These are phyloP conservation scores for Gymnosoma rotundatum DNA, from an alignment of 2,888 invertebrate species.

Conservation along the genomic window DNA sequence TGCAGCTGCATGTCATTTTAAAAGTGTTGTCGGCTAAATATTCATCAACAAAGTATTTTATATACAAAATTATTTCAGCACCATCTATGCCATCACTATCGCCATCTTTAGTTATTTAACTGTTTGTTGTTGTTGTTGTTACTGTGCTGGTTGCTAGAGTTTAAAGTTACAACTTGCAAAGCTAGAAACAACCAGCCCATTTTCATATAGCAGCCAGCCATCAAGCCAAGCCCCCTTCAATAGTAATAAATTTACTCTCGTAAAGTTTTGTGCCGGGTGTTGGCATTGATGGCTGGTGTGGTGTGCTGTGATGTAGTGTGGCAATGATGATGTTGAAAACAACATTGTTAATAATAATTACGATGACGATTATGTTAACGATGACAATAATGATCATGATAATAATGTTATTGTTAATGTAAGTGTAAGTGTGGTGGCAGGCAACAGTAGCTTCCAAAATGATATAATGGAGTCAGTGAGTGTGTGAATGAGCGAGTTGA, in stretches of 20 bases:
- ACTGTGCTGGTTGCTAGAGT: neutral
- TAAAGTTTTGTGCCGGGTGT: constrained; percentile 63
- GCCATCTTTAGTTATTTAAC: constrained; percentile 67
- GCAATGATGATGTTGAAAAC: constrained; percentile 30
- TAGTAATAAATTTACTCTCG: constrained; percentile 63
- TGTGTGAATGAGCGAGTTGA: neutral
- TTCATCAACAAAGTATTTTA: constrained; percentile 65
- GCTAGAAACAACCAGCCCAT: constrained; percentile 49
- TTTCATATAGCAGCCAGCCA: constrained; percentile 51
- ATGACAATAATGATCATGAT: neutral
- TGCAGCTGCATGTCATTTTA: constrained; percentile 42
- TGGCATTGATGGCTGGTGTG: constrained; percentile 56
- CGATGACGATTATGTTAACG: neutral
- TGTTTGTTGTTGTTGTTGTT: constrained; percentile 23
- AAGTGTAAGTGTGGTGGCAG: constrained; percentile 37
- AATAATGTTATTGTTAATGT: neutral
- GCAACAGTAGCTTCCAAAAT: constrained; percentile 52
- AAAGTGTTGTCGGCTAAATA: constrained; percentile 38
- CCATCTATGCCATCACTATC: constrained; percentile 53
- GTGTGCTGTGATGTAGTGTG: constrained; percentile 15
- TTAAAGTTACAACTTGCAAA: constrained; percentile 14
- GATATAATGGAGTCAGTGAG: constrained; percentile 39
- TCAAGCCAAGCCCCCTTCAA: constrained; percentile 68
- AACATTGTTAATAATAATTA: constrained; percentile 27
- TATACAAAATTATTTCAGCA: constrained; percentile 28